Evolutionary conservation across 2,888 invertebrate species (phyloP).

Genomic region (Sminthurides aquaticus): DNA sequence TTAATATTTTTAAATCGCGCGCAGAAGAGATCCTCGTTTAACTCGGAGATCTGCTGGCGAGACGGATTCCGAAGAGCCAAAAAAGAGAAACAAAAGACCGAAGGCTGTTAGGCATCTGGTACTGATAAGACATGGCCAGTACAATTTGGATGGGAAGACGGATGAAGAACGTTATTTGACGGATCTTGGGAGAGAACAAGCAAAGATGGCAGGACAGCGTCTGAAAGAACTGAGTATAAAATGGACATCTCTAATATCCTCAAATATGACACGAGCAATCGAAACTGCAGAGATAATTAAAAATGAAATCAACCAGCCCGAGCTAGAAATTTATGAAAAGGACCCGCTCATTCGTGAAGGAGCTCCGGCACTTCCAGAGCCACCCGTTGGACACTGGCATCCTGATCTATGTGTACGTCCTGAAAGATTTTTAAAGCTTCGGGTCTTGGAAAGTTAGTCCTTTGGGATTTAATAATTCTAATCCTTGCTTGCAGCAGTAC

Average conservation of each 20-base stretch:
- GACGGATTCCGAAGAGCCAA: neutral
- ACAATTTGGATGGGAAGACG: conserved; percentile 62
- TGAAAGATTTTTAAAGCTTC: neutral
- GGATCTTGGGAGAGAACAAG: conserved; percentile 69
- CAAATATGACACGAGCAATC: conserved; percentile 87
- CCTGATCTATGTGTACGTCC: conserved; percentile 63
- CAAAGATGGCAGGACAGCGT: conserved; percentile 71
- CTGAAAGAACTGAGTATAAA: conserved; percentile 68
- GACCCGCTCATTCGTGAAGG: conserved; percentile 81
- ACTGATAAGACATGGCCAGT: conserved; percentile 91
- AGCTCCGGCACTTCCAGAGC: conserved; percentile 88
- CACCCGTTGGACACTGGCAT: conserved; percentile 77
- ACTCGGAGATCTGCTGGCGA: neutral
- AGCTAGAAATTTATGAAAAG: conserved; percentile 49
- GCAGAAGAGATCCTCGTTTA: conserved; percentile 10
- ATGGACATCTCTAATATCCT: conserved; percentile 70
- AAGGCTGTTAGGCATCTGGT: conserved; percentile 69
- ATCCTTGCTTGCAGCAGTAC: conserved; percentile 86
- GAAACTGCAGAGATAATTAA: conserved; percentile 79
- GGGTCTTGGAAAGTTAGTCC: neutral
- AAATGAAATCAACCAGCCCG: neutral
- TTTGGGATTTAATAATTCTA: too few relatives aligned
- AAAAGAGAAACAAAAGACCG: conserved; percentile 53
- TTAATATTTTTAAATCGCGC: neutral
- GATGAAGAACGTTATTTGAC: conserved; percentile 72